Evolutionary conservation across 2,797 vertebrate genomes (phyloP).

Genomic region (Percopsis omiscomaycus): DNA sequence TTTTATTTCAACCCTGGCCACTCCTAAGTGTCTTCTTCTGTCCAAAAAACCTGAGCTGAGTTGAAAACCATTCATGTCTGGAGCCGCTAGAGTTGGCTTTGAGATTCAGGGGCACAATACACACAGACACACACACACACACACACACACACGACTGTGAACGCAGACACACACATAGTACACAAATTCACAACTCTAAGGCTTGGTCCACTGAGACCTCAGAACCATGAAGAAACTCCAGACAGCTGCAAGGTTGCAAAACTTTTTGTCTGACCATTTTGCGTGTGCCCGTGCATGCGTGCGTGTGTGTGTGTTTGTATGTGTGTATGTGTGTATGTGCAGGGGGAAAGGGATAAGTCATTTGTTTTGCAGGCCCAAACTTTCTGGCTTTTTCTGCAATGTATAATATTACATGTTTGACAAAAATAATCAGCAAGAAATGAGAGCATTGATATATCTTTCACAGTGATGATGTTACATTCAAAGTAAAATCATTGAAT

Average conservation of each 20-base stretch:
- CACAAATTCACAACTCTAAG: not conserved
- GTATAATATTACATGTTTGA: not conserved
- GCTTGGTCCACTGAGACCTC: constrained; percentile 8
- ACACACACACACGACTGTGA: not conserved
- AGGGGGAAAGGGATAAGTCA: not conserved
- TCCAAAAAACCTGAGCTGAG: not conserved
- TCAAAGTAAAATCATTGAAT: not conserved
- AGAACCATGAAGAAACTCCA: constrained; percentile 14
- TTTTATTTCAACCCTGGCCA: not conserved
- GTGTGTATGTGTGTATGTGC: constrained; percentile 5
- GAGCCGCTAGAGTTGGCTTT: not conserved
- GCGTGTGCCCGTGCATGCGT: not conserved
- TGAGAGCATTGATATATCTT: not conserved
- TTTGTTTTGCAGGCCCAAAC: too few species aligned
- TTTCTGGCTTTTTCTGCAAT: too few species aligned
- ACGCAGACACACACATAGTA: too few species aligned
- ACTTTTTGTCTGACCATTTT: not conserved
- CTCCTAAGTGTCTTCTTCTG: not conserved
- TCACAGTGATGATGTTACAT: not conserved
- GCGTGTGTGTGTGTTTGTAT: not conserved
- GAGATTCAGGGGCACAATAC: not conserved
- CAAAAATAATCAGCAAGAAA: not conserved
- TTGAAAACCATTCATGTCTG: not conserved
- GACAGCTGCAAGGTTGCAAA: constrained; percentile 34
- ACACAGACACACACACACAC: not conserved